Evolutionary conservation across 1,140 invertebrate species (phyloP).

Genomic region (Achatina immaculata): DNA sequence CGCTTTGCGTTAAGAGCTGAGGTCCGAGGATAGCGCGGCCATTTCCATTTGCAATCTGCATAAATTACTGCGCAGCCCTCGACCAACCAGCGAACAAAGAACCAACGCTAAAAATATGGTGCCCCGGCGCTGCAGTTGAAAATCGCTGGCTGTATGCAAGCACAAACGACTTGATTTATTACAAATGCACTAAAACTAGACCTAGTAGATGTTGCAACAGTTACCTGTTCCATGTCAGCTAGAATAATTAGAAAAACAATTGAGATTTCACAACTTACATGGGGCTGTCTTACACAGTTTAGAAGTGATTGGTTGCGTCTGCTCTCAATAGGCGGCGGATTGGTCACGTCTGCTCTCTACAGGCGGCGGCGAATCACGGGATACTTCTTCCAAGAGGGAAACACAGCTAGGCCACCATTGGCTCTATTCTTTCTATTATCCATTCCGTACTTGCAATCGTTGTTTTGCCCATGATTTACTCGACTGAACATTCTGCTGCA

Average conservation of each 20-base stretch:
- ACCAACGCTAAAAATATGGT: constrained; percentile 25
- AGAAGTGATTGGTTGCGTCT: constrained; percentile 33
- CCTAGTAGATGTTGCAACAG: not conserved
- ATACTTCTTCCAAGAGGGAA: constrained; percentile 26
- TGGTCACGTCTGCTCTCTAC: constrained; percentile 17
- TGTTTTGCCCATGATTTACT: not conserved
- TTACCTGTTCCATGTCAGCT: not conserved
- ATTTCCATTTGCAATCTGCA: constrained; percentile 36
- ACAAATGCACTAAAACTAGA: not conserved
- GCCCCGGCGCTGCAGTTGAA: no score
- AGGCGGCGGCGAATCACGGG: constrained; percentile 28
- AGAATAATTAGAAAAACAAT: not conserved
- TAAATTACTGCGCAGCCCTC: constrained; percentile 39
- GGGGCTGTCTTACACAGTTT: constrained; percentile 20
- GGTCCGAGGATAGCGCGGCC: constrained; percentile 32
- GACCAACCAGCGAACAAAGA: constrained; percentile 42
- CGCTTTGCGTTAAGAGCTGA: constrained; percentile 11
- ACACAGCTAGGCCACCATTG: constrained; percentile 32
- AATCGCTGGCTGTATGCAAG: not conserved
- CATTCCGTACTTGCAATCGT: not conserved
- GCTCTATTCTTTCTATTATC: not conserved
- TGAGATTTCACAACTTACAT: not conserved
- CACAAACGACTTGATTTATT: not conserved
- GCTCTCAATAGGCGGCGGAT: constrained; percentile 31
- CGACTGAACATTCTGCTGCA: not conserved